These are phyloP conservation scores for Todiramphus chloris DNA, from an alignment of 2,113 vertebrate species.

Conservation along the genomic window DNA sequence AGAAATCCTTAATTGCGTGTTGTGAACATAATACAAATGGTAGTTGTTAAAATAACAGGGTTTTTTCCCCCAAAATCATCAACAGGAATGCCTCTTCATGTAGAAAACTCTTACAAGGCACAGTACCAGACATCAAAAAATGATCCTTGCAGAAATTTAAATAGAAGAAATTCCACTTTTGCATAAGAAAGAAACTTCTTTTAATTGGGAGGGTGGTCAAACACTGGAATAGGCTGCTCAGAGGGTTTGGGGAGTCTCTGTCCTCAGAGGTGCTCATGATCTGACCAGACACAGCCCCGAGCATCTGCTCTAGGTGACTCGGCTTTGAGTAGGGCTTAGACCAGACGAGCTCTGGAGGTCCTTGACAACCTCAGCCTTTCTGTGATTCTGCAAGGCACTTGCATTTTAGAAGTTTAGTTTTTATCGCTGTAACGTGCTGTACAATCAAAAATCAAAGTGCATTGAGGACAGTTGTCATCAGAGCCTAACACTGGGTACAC, in stretches of 20 bases:
- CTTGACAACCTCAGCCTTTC: not conserved
- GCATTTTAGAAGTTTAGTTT: not conserved
- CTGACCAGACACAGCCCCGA: not conserved
- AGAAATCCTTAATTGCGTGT: conserved; percentile 6
- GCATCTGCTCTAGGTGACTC: not conserved
- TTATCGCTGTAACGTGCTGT: not conserved
- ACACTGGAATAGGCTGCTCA: not conserved
- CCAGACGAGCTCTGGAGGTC: not conserved
- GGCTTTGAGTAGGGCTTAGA: not conserved
- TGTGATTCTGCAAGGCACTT: not conserved
- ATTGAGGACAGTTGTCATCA: not conserved
- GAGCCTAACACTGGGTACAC: not conserved
- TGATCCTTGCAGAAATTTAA: not conserved
- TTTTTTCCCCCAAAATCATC: not conserved
- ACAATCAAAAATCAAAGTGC: not conserved
- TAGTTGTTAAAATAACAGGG: not conserved
- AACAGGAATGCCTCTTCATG: not conserved
- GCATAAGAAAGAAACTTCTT: not conserved
- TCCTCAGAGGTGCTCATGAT: not conserved
- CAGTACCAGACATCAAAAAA: not conserved
- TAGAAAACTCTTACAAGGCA: not conserved
- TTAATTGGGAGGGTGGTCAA: not conserved
- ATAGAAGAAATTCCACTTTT: not conserved
- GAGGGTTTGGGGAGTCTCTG: not conserved
- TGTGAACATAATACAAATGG: conserved; percentile 26